Base-by-base conservation (phyloP, 2,797 vertebrate genomes). In the Toxotes lorentzi region DNA sequence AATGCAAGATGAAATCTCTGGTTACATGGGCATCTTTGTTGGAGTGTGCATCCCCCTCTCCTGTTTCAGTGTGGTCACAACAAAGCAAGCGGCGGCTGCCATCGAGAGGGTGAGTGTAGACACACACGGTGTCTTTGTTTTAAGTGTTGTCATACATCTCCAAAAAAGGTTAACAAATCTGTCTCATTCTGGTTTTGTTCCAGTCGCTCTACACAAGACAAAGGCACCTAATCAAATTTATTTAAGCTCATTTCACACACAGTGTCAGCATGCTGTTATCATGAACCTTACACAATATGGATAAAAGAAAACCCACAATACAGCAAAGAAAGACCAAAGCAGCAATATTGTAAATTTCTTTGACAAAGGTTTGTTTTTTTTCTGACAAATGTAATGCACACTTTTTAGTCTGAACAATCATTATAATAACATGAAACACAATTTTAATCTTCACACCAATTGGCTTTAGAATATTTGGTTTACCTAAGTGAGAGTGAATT, bases 51-150 rank as follows among this genome's bases (percentile, higher is more conserved):
- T 59, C 58, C 67, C 50, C 57, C 58, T 73, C 81, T 30, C 63
- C 60, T 62, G 72, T 30, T 58, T 88, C 59, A 81, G 86, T 81
- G 58, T 74, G 57, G 75, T 79, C 61, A 47, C 62, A 78, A 76
- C 62, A 73, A 75, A 76, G 60, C 78, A 82, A 83, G 41, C 30
- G 3, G 13, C 24, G 47, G 64, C 85, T 75, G 80, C 70, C 70
- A 73, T 59, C 6, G 43, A 65, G 47, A 45, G 60, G 41, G 21
- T 14, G 40, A 57, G 54, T 7, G 2, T 30, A 40, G 64, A 69
- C 7, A 71, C 27, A 30, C 27, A 68, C 76, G 21, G 23, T 16
- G 19, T 61, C 50, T 62, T 72, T 78, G 57, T 68, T 73, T 83
- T 56, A 70, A 74, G 80, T 74, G 78, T 65, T 63, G 23, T 47